Evolutionary conservation across 2,113 vertebrate genomes (phyloP).

Genomic region (Cryptoleucopteryx plumbea): DNA sequence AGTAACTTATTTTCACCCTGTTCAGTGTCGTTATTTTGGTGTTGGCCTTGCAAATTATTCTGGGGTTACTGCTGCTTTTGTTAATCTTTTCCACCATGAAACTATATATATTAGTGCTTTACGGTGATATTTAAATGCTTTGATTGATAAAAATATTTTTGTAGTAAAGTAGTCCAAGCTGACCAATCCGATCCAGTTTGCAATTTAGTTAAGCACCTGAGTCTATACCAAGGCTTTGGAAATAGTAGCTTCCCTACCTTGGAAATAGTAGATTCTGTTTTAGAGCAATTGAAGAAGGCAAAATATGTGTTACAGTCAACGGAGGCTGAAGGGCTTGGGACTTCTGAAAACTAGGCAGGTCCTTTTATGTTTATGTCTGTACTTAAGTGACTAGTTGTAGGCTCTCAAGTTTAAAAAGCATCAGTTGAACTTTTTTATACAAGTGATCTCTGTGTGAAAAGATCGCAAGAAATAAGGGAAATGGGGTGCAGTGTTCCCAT

Average conservation of each 20-base stretch:
- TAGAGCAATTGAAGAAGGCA: not conserved
- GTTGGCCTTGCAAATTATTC: not conserved
- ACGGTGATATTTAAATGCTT: not conserved
- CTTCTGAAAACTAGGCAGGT: not conserved
- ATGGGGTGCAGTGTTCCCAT: not conserved
- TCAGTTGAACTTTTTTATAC: not conserved
- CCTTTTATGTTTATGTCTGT: not conserved
- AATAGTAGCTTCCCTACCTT: not conserved
- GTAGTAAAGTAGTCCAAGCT: not conserved
- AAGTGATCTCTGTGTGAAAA: not conserved
- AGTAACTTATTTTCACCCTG: not conserved
- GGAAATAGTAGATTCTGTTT: not conserved
- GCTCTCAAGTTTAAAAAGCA: accelerated
- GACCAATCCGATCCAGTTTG: not conserved
- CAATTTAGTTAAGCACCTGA: not conserved
- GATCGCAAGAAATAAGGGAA: not conserved
- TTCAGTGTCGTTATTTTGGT: not conserved
- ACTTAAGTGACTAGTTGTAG: not conserved
- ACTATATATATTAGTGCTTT: not conserved
- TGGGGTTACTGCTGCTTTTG: not conserved
- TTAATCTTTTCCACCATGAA: not conserved
- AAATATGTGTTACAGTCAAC: not conserved
- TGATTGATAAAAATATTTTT: not conserved
- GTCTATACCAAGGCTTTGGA: not conserved
- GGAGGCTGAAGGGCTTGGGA: not conserved